Conservation (phyloP, 2,113 vertebrate species). For the Hymenochirus boettgeri region DNA sequence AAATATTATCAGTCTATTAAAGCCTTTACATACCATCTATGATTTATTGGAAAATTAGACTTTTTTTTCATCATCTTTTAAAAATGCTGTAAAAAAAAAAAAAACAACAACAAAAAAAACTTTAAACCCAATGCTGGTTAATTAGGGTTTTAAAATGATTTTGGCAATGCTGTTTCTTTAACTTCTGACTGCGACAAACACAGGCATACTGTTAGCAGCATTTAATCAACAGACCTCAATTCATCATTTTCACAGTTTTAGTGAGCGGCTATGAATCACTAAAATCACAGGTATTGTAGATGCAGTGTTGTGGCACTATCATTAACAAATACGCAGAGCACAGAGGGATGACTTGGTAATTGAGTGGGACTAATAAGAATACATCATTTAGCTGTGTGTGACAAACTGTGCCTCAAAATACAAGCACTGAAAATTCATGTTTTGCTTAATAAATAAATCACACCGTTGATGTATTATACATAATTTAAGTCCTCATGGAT, state of each 20-base stretch:
- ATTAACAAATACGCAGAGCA: conserved; percentile 71
- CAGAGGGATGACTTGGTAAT: conserved; percentile 79
- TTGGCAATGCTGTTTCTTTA: conserved; percentile 65
- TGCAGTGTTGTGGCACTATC: conserved; percentile 63
- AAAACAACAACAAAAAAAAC: too few relatives aligned
- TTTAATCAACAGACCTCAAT: conserved; percentile 75
- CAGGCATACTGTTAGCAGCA: conserved; percentile 68
- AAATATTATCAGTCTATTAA: too few relatives aligned
- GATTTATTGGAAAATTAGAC: too few relatives aligned
- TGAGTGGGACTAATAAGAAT: conserved; percentile 83
- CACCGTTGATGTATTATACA: conserved; percentile 88
- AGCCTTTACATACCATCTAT: too few relatives aligned
- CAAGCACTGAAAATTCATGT: conserved; percentile 82
- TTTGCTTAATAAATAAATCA: conserved; percentile 99
- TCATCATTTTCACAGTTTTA: conserved; percentile 76
- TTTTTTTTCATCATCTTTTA: too few relatives aligned
- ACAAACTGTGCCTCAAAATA: conserved; percentile 73
- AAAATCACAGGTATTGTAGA: conserved; percentile 74
- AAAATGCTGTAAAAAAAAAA: too few relatives aligned
- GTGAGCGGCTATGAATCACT: conserved; percentile 75
- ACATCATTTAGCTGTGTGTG: conserved; percentile 77
- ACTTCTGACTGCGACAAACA: conserved; percentile 63
- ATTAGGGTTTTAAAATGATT: conserved; percentile 72
- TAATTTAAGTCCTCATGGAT: conserved; percentile 83
- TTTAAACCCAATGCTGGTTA: conserved; percentile 48